Evolutionary conservation across 2,797 vertebrate genomes (phyloP).

Genomic region (Falco columbarius): DNA sequence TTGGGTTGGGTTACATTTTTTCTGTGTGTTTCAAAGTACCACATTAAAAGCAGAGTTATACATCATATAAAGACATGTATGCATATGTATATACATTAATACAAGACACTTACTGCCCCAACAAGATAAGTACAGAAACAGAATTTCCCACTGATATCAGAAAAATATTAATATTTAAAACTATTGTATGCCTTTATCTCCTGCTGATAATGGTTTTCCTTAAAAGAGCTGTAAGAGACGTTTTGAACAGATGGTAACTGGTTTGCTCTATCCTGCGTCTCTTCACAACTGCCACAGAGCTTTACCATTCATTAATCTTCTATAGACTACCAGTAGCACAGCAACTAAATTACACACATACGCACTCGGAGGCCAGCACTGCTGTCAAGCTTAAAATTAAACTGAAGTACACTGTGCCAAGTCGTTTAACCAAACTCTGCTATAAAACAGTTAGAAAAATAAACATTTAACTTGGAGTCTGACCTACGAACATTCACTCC

Average conservation of each 20-base stretch:
- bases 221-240: conserved; percentile 92
- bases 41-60: background rate
- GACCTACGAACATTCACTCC: conserved; percentile 76
- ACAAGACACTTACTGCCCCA: background rate
- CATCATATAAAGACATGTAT: background rate
- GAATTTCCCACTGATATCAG: conserved; percentile 72
- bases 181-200: conserved; percentile 81
- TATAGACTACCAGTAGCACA: conserved; percentile 92
- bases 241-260: conserved; percentile 96
- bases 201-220: conserved; percentile 89
- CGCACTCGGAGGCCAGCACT: conserved; percentile 82
- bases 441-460: conserved; percentile 86
- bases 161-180: conserved; percentile 80
- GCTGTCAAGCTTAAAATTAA: conserved; percentile 93
- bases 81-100: background rate
- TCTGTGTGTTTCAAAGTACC: background rate
- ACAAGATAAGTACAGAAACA: conserved; percentile 22
- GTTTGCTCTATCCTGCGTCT: conserved; percentile 90
- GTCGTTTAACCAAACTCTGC: conserved; percentile 84
- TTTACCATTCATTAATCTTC: conserved; percentile 99
- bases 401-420: conserved; percentile 84
- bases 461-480: conserved; percentile 83
- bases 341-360: conserved; percentile 91
- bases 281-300: conserved; percentile 92
- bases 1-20: too few species aligned